phyloP scores from a whole-genome alignment of 2,113 vertebrate species.

The Cricetomys ansorgei region DNA sequence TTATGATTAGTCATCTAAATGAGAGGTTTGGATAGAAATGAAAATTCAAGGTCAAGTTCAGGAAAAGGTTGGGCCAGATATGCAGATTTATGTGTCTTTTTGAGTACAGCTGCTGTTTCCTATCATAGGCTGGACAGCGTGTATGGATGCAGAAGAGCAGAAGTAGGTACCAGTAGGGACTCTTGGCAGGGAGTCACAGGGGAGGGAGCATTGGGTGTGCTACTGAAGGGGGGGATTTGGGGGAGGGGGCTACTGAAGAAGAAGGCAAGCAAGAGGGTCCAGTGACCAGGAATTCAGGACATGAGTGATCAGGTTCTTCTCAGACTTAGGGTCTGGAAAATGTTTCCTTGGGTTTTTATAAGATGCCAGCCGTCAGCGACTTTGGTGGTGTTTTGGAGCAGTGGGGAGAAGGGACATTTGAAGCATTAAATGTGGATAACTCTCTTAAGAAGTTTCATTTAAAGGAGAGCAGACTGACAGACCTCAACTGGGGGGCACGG shows the following conservation, averaged over 20 bases:
- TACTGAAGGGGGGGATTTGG: background rate
- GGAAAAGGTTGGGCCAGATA: background rate
- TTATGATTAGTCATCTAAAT: conserved; percentile 34
- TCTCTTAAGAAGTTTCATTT: background rate
- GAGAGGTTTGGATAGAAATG: background rate
- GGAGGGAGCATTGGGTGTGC: rapidly evolving
- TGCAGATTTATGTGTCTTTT: background rate
- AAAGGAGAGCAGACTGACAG: background rate
- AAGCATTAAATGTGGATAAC: too few relatives aligned
- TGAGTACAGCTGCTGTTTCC: background rate
- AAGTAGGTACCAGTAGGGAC: background rate
- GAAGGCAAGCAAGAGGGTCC: background rate
- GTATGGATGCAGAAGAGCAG: background rate
- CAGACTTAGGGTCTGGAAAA: background rate
- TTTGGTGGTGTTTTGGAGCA: background rate
- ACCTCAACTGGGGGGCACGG: background rate
- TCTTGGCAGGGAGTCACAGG: background rate
- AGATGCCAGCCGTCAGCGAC: background rate
- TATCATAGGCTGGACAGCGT: background rate
- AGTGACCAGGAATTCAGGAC: background rate
- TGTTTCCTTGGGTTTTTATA: background rate
- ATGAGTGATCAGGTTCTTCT: background rate
- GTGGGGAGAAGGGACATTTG: background rate
- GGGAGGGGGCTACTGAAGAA: background rate
- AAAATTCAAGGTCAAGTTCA: conserved; percentile 9